Evolutionary conservation across 1,140 invertebrate genomes (phyloP), one percentile per base, ranked within the genome.

Genomic region (Ips typographus): DNA sequence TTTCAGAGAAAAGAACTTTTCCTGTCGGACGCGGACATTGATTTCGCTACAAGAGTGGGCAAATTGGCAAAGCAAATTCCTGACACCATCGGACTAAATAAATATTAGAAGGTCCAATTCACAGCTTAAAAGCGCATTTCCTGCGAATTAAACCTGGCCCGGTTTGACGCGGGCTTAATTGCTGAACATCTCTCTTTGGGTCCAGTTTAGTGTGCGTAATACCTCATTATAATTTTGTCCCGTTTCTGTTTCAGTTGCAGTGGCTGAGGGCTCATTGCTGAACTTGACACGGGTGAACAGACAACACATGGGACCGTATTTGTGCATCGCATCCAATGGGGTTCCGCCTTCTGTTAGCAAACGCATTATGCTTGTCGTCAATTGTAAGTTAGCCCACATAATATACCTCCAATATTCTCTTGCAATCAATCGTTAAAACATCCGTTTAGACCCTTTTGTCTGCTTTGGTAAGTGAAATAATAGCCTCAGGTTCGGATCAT

Each of bases 301-400:
- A 40, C 86, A 91, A 22, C 91, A 95, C 75, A 96, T 95, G 88
- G 94, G 93, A 3, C 89, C 92, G 3, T 95, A 94, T 80, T 82
- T 95, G 6, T 95, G 93, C 78, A 95, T 95, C 62, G 93, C 92
- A 8, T 91, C 90, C 7, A 94, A 94, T 76, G 91, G 91, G 4
- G 90, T 95, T 2, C 93, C 93, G 2, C 94, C 94, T 1, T 90
- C 91, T 1, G 91, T 94, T 63, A 93, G 91, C 84, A 94, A 95
- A 81, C 83, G 93, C 75, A 93, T 95, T 76, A 90, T 90, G 81
- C 86, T 95, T 41, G 92, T 91, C 62, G 91, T 94, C 40, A 91
- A 95, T 75, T 95, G 92, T 94, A 84, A 88, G 91, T 89, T 81
- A 22, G 51, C 53, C 60, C 8, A 7, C 22, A 22, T 22, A 22